Conservation (phyloP, 2,797 vertebrate genomes). For the Rhynchonycteris naso region DNA sequence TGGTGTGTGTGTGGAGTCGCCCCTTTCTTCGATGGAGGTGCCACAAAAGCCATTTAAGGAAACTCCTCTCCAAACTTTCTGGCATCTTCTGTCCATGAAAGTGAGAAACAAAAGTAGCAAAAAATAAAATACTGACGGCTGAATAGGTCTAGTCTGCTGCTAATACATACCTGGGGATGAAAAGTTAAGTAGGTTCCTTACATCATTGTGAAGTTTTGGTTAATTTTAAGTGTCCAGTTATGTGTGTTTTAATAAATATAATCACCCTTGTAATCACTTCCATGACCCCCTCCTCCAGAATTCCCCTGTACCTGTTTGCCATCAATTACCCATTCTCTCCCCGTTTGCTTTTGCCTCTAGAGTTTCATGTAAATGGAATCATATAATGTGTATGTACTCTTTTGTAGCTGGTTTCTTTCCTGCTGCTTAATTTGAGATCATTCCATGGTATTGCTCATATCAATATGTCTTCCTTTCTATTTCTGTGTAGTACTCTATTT, state of each 20-base stretch:
- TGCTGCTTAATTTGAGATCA: background rate
- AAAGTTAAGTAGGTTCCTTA: background rate
- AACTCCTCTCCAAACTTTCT: background rate
- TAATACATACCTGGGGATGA: background rate
- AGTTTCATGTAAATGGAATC: background rate
- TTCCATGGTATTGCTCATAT: background rate
- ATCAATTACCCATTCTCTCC: background rate
- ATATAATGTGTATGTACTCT: background rate
- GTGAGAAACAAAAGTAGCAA: constrained; percentile 24
- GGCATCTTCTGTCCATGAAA: background rate
- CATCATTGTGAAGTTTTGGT: background rate
- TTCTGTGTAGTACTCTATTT: constrained; percentile 42
- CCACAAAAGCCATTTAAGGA: background rate
- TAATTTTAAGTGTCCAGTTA: constrained; percentile 10
- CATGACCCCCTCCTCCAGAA: background rate
- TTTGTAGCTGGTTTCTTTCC: background rate
- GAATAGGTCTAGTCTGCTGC: background rate
- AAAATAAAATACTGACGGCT: background rate
- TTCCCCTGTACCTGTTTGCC: background rate
- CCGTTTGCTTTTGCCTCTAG: background rate
- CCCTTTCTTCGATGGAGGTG: background rate
- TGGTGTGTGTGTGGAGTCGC: background rate
- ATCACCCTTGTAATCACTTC: background rate
- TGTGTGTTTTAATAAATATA: background rate
- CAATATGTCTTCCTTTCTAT: background rate